Evolutionary conservation across 2,113 vertebrate species (phyloP), one percentile per base, ranked within the genome.

Genomic region (Myxocyprinus asiaticus): DNA sequence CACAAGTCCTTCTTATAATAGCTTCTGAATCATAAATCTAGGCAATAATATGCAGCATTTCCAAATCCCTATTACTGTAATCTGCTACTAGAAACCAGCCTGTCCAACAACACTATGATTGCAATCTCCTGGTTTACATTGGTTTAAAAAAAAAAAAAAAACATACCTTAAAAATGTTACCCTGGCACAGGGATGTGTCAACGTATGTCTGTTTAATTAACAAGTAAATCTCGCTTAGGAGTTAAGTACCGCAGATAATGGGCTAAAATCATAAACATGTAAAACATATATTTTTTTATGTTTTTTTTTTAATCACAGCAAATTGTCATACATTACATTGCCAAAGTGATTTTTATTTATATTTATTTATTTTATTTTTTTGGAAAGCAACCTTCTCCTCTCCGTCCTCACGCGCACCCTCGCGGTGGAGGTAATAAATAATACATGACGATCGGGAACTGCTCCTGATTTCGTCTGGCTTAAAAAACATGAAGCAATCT

Each of bases 401-500:
- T 33, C 22, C 22, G 22, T 33, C 22, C 75, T 61, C 76, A 50
- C 72, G 75, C 65, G 50, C 75, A 83, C 85, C 82, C 75, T 82
- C 83, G 63, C 67, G 79, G 73, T 72, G 58, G 22, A 85, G 81
- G 78, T 70, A 6, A 88, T 89, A 81, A 68, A 90, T 90, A 81
- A 88, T 91, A 87, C 84, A 90, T 83, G 74, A 70, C 81, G 83
- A 88, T 88, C 68, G 81, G 79, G 83, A 83, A 66, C 79, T 67
- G 71, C 64, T 33, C 22, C 22, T 33, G 22, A 66, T 77, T 65
- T 66, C 79, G 65, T 67, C 65, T 64, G 69, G 65, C 76, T 83
- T 33, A 82, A 76, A 87, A 88, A 87, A 91, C 89, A 89, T 84
- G 82, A 86, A 87, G 86, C 81, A 80, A 85, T 63, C 80, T 86